Conservation (phyloP, 1,140 invertebrate species). For the Dendroctonus valens region DNA sequence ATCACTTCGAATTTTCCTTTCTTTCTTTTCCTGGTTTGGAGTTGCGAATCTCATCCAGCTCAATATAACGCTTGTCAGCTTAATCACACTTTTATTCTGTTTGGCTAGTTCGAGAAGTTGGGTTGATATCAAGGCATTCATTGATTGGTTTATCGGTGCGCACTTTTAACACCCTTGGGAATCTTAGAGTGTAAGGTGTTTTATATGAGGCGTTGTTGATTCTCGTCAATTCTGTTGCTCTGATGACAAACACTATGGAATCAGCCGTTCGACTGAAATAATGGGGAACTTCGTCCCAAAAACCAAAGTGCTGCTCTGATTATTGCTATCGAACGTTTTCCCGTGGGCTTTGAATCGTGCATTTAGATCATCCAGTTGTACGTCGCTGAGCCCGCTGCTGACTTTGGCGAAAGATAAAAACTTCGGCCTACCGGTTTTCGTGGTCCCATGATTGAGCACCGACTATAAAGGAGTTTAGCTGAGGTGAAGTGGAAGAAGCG, state of each 20-base stretch:
- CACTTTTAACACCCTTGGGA: constrained; percentile 77
- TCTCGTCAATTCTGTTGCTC: constrained; percentile 75
- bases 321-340: constrained; percentile 28
- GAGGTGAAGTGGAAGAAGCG: constrained; percentile 53
- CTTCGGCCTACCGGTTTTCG: constrained; percentile 28
- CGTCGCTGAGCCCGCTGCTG: constrained; percentile 60
- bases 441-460: constrained; percentile 35
- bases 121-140: constrained; percentile 68
- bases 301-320: constrained; percentile 50
- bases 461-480: constrained; percentile 50
- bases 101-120: constrained; percentile 66
- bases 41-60: constrained; percentile 50
- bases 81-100: constrained; percentile 54
- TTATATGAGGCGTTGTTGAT: constrained; percentile 61
- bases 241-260: constrained; percentile 71
- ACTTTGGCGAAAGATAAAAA: constrained; percentile 62
- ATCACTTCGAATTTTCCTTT: constrained; percentile 44
- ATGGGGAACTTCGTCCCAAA: constrained; percentile 74
- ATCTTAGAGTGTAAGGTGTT: constrained; percentile 76
- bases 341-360: constrained; percentile 63
- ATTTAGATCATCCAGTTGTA: constrained; percentile 63
- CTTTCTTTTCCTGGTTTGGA: constrained; percentile 32
- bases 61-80: constrained; percentile 61
- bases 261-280: constrained; percentile 79
- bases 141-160: constrained; percentile 80